Conservation (phyloP, 2,888 invertebrate genomes). For the Synergus umbraculus region DNA sequence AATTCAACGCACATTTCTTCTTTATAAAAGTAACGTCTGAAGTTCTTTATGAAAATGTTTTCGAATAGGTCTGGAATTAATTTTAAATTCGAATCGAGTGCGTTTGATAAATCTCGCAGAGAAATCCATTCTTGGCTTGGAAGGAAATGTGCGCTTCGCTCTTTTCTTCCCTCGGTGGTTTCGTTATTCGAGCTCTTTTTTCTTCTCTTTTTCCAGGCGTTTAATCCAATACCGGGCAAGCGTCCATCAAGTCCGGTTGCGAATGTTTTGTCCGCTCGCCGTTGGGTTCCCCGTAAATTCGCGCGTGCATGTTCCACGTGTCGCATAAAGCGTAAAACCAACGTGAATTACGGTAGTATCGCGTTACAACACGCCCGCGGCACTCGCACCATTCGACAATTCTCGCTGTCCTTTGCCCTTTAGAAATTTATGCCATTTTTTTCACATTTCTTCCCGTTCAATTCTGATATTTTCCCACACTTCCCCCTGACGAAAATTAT, state of each 20-base stretch:
- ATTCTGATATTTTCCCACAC: constrained; percentile 67
- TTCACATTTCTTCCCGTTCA: constrained; percentile 56
- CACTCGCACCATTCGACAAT: constrained; percentile 69
- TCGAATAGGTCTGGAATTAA: constrained; percentile 30
- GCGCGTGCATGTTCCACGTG: constrained; percentile 74
- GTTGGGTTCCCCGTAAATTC: constrained; percentile 74
- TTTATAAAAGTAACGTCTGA: constrained; percentile 1
- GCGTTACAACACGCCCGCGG: constrained; percentile 71
- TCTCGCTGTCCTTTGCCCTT: constrained; percentile 72
- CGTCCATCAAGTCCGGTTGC: constrained; percentile 74
- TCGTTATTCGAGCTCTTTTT: constrained; percentile 40
- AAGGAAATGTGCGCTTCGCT: constrained; percentile 26
- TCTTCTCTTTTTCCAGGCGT: constrained; percentile 65
- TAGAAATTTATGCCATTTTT: constrained; percentile 72
- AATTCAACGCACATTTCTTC: constrained; percentile 18
- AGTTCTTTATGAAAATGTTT: constrained; percentile 3
- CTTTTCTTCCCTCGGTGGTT: constrained; percentile 38
- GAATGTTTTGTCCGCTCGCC: constrained; percentile 74
- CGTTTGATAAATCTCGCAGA: constrained; percentile 15
- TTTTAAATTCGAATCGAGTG: constrained; percentile 1
- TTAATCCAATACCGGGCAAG: constrained; percentile 74
- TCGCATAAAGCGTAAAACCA: constrained; percentile 77
- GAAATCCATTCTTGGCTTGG: constrained; percentile 27
- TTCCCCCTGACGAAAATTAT: constrained; percentile 16
- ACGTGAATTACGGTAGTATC: constrained; percentile 77